Percentiles rank a stretch among this genome's conserved stretches.
Conservation (phyloP, 2,888 invertebrate genomes). For the Napeogenes sylphis region DNA sequence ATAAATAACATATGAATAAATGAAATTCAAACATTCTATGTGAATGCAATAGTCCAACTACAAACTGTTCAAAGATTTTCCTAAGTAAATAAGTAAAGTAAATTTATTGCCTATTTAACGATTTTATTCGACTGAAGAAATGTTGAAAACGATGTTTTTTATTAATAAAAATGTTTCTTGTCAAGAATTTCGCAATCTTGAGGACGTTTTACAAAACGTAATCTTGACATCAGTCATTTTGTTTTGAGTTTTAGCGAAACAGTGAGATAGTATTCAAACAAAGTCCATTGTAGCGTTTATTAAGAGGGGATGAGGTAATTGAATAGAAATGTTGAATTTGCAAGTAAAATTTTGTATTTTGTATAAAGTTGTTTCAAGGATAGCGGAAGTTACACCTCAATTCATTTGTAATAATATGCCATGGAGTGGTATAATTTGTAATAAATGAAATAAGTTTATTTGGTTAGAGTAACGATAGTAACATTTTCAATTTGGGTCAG, state of each 20-base stretch:
- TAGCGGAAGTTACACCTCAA: slow-evolving; percentile 37
- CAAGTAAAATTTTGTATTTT: slow-evolving; percentile 38
- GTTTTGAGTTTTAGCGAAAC: slow-evolving; percentile 26
- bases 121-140: background rate
- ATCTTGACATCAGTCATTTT: slow-evolving; percentile 27
- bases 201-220: slow-evolving; percentile 17
- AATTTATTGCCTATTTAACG: no score
- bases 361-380: slow-evolving; percentile 26
- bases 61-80: no score
- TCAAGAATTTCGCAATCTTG: background rate
- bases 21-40: no score
- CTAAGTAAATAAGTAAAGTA: no score
- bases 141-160: background rate
- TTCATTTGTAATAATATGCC: slow-evolving; percentile 36
- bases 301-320: slow-evolving; percentile 33
- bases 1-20: no score
- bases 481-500: slow-evolving; percentile 52
- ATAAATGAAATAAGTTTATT: slow-evolving; percentile 50
- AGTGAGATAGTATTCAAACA: slow-evolving; percentile 28
- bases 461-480: slow-evolving; percentile 48
- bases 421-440: slow-evolving; percentile 44
- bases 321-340: slow-evolving; percentile 36
- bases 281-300: slow-evolving; percentile 31
- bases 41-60: no score
- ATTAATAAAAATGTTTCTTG: background rate